Evolutionary conservation across 1,140 invertebrate genomes (phyloP).

Genomic region (Sarcophaga peregrina): DNA sequence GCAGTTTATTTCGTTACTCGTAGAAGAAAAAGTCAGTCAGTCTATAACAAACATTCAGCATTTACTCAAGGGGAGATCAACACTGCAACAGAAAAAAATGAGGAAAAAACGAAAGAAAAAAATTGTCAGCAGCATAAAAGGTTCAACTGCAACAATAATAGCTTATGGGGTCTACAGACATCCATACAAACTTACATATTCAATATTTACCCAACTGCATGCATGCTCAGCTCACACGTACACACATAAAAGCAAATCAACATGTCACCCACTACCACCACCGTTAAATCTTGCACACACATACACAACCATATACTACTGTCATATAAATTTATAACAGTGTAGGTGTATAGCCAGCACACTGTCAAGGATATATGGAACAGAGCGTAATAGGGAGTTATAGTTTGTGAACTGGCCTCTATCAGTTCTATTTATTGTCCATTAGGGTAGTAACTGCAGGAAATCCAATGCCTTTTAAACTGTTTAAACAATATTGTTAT

Average conservation of each 20-base stretch:
- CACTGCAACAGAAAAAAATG: not conserved
- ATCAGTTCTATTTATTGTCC: no score
- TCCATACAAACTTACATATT: not conserved
- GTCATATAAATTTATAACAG: no score
- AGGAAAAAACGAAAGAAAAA: no score
- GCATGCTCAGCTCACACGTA: no score
- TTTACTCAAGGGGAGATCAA: slow-evolving; percentile 18
- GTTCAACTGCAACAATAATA: not conserved
- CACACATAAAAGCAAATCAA: slow-evolving; percentile 3
- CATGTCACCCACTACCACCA: slow-evolving; percentile 6
- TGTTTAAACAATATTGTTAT: no score
- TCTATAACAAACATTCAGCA: slow-evolving; percentile 8
- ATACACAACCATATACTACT: not conserved
- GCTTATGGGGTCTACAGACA: not conserved
- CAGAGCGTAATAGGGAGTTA: no score
- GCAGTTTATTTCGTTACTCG: slow-evolving; percentile 13
- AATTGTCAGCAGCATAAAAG: no score
- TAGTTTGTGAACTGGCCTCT: no score
- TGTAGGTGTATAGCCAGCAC: not conserved
- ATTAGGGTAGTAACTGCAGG: no score
- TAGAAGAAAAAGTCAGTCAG: not conserved
- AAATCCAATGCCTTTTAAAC: no score
- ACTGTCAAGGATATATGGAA: slow-evolving; percentile 2
- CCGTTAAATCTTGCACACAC: not conserved
- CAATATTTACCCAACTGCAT: not conserved